These are phyloP conservation scores for Lemur catta DNA, from an alignment of 2,797 vertebrate genomes.

Conservation along the genomic window DNA sequence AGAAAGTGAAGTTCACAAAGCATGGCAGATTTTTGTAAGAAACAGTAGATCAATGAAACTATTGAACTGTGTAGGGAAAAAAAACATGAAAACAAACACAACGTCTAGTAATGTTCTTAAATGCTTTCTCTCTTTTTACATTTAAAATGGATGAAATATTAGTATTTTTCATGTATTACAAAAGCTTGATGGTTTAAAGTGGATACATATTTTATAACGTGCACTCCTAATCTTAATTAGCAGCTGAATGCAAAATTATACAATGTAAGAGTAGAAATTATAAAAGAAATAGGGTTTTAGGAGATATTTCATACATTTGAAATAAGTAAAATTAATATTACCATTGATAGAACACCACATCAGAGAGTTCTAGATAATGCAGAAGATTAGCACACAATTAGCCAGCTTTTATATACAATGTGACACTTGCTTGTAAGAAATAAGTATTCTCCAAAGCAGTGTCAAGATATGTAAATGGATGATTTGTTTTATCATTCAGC, in stretches of 20 bases:
- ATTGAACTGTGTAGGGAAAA: constrained; percentile 87
- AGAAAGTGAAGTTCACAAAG: constrained; percentile 92
- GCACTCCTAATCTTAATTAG: constrained; percentile 85
- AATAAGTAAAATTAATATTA: constrained; percentile 87
- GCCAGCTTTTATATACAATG: constrained; percentile 88
- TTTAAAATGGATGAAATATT: constrained; percentile 78
- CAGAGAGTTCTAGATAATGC: constrained; percentile 86
- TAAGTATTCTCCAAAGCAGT: constrained; percentile 87
- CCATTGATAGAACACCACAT: constrained; percentile 85
- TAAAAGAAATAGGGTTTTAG: constrained; percentile 83
- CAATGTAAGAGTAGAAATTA: constrained; percentile 80
- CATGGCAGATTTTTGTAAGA: constrained; percentile 90
- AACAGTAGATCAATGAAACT: constrained; percentile 91
- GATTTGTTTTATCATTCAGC: constrained; percentile 90
- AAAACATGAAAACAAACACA: constrained; percentile 89
- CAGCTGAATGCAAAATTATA: constrained; percentile 81
- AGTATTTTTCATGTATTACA: constrained; percentile 79
- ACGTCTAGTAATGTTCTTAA: constrained; percentile 81
- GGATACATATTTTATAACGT: constrained; percentile 75
- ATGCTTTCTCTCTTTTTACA: constrained; percentile 78
- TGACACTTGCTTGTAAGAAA: constrained; percentile 87
- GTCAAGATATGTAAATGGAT: constrained; percentile 89
- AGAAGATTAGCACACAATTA: constrained; percentile 89
- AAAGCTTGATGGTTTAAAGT: constrained; percentile 78
- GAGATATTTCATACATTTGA: constrained; percentile 83